Evolutionary conservation across 2,888 invertebrate genomes (phyloP), one percentile per base, ranked within the genome.

Genomic region (Athalia circularis): DNA sequence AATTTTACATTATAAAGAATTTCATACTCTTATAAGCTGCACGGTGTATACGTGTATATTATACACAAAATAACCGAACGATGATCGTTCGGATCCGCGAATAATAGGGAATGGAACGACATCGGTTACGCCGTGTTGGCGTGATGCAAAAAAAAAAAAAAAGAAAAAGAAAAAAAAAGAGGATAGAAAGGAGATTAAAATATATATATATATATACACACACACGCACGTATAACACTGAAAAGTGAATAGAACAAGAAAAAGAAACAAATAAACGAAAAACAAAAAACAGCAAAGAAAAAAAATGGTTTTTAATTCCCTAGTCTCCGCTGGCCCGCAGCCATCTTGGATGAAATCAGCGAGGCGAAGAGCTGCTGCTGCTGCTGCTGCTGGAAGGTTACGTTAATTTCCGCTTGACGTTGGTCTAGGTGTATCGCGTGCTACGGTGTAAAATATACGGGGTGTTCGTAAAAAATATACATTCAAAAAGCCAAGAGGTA

Each of bases 341-440:
- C 70, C 70, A 72, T 72, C 70, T 72, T 72, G 70, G 57, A 72
- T 72, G 57, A 72, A 72, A 72, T 72, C 61, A 77, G 48, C 48
- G 68, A 68, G 77, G 68, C 77, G 77, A 64, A 68, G 68, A 70
- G 52, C 77, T 29, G 29, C 29, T 29, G 29, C 2, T 29, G 29
- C 29, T 29, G 29, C 29, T 29, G 29, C 2, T 29, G 29, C 29
- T 61, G 68, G 77, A 77, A 77, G 62, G 57, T 61, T 50, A 77
- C 59, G 52, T 68, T 57, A 45, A 68, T 70, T 62, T 77, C 77
- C 29, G 68, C 29, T 67, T 9, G 65, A 9, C 15, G 15, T 9
- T 15, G 65, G 62, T 15, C 62, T 65, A 64, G 64, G 64, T 64
- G 11, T 64, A 43, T n/a, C 64, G n/a, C 64, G 64, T 45, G 15